Evolutionary conservation across 2,113 vertebrate species (phyloP).

Genomic region (Dromiciops gliroides): DNA sequence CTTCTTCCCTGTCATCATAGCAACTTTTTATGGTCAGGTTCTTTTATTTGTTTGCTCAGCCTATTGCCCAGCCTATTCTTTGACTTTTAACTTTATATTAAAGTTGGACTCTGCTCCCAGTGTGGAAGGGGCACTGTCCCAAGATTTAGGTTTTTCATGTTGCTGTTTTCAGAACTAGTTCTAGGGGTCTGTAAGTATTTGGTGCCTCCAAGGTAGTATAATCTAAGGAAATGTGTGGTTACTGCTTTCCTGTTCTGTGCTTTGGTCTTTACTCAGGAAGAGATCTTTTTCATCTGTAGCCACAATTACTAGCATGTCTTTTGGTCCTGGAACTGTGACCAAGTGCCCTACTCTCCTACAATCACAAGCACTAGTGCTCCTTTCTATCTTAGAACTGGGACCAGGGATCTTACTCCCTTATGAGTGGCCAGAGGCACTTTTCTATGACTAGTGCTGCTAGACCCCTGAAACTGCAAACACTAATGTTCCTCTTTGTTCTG

Average conservation of each 20-base stretch:
- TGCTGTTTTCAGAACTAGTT: background rate
- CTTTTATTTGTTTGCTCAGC: background rate
- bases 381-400: background rate
- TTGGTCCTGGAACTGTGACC: background rate
- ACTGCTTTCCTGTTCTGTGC: background rate
- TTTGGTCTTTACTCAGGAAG: no score
- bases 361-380: background rate
- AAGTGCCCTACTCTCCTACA: background rate
- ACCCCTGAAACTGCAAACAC: background rate
- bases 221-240: background rate
- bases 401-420: no score
- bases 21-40: background rate
- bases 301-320: background rate
- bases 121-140: no score
- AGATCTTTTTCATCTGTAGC: background rate
- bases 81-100: no score
- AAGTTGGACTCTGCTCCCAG: no score
- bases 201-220: background rate
- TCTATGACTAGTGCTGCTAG: background rate
- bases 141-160: background rate
- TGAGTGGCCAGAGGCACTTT: no score
- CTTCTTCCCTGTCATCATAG: background rate
- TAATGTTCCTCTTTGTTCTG: background rate
- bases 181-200: background rate
- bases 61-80: background rate